Base-by-base conservation (phyloP, 2,888 invertebrate species). In the Rotaria socialis region DNA sequence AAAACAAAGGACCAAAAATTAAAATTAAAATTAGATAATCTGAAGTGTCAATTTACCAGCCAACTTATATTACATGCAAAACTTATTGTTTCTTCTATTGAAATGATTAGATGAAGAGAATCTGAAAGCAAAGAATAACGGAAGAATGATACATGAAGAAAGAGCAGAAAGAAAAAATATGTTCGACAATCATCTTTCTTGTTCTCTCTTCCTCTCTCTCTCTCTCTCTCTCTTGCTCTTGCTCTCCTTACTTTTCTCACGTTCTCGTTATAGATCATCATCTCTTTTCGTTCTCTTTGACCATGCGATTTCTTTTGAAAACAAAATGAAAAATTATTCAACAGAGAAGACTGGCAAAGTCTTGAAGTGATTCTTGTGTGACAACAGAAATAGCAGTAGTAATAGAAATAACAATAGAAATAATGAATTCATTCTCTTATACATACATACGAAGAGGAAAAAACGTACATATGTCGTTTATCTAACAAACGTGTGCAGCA, bases 41-140 rank as follows among this genome's bases (percentile, higher is more conserved):
- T 19, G 5, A 41, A 35, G 67, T 67, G 14, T 67, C 67, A 35
- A 67, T 35, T 67, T 67, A 67, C 67, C 19, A 16, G 67, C 35
- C 67, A 35, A 67, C 35, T 67, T 67, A 19, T 67, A 67, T 67
- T 67, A 41, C 67, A 67, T 67, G 35, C 35, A 67, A 67, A 67
- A 67, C 67, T 67, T 35, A 67, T 67, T 67, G 67, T 67, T 67
- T 67, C 35, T 67, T 67, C 16, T 67, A 67, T 67, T 67, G 19
- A 67, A 67, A 67, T 35, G 67, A 67, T 67, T 67, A 67, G 35
- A 67, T 67, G 67, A 67, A 35, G 14, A 67, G 67, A 35, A 67
- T 67, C 67, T 67, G 14, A 60, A 60, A 60, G 14, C 0, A 60
- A n/a, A 67, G 67, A 67, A 60, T 60, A 60, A 27, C 58, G 7